A percentile compares a stretch with the other conserved stretches of the same genome.
Conservation (phyloP, 1,140 invertebrate species). For the Drosophila miranda region DNA sequence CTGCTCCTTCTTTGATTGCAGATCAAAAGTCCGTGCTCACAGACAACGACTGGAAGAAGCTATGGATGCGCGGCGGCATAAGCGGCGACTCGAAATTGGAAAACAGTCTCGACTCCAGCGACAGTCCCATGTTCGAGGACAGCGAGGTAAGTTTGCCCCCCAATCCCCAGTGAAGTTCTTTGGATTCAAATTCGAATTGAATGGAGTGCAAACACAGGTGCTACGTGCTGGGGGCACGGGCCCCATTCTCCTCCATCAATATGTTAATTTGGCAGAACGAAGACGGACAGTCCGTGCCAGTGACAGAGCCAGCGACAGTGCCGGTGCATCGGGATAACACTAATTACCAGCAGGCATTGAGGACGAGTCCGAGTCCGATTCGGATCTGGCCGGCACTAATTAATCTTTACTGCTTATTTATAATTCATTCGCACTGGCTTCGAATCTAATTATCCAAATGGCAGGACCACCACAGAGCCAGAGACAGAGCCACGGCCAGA, state of each 20-base stretch:
- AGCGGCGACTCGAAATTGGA: slow-evolving; percentile 81
- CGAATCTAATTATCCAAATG: slow-evolving; percentile 75
- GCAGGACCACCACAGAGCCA: slow-evolving; percentile 40
- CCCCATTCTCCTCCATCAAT: slow-evolving; percentile 24
- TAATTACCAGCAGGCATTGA: slow-evolving; percentile 55
- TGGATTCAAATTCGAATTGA: slow-evolving; percentile 62
- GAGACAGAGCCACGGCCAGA: too few species aligned
- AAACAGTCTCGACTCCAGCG: slow-evolving; percentile 81
- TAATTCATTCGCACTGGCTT: slow-evolving; percentile 64
- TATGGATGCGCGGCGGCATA: slow-evolving; percentile 81
- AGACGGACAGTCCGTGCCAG: slow-evolving; percentile 4
- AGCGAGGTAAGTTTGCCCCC: slow-evolving; percentile 75
- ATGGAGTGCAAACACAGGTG: slow-evolving; percentile 39
- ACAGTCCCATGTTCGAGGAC: slow-evolving; percentile 82
- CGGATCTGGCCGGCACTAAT: slow-evolving; percentile 47
- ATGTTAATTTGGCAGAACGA: slow-evolving; percentile 45
- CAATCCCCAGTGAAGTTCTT: slow-evolving; percentile 9
- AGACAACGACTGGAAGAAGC: slow-evolving; percentile 82
- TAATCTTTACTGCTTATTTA: slow-evolving; percentile 78
- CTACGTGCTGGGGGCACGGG: background rate
- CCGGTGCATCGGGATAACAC: slow-evolving; percentile 31
- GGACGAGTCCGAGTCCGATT: slow-evolving; percentile 20
- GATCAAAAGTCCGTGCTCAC: slow-evolving; percentile 83
- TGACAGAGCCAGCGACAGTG: background rate
- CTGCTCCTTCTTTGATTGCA: slow-evolving; percentile 60